A percentile compares a stretch with the other conserved stretches of the same genome.
These are phyloP conservation scores for Carabus problematicus DNA, from an alignment of 2,888 invertebrate species.

Conservation along the genomic window DNA sequence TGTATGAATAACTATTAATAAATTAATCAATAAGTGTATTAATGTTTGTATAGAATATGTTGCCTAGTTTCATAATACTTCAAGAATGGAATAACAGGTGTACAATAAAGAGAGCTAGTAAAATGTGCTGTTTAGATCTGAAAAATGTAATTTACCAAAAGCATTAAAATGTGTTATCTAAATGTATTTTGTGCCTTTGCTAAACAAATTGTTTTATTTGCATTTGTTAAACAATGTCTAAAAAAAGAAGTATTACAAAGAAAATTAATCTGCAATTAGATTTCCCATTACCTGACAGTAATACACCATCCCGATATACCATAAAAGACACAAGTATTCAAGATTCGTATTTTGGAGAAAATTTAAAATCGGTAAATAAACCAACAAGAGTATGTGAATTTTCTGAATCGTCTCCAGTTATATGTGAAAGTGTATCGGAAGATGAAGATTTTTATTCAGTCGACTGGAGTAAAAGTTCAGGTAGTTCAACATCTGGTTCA, in stretches of 20 bases:
- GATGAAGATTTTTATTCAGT: slow-evolving; percentile 20
- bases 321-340: slow-evolving; percentile 21
- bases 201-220: slow-evolving; percentile 39
- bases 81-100: too few relatives aligned
- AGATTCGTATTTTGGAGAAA: slow-evolving; percentile 33
- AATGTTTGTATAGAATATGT: too few relatives aligned
- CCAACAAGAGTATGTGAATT: not conserved
- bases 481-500: slow-evolving; percentile 62
- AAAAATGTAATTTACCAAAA: not conserved
- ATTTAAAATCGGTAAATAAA: slow-evolving; percentile 1
- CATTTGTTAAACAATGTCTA: slow-evolving; percentile 37
- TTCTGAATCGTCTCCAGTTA: slow-evolving; percentile 9
- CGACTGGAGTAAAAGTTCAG: slow-evolving; percentile 47
- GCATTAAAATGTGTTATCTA: slow-evolving; percentile 33
- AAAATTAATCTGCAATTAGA: slow-evolving; percentile 28
- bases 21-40: too few relatives aligned
- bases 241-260: slow-evolving; percentile 35
- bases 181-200: slow-evolving; percentile 23
- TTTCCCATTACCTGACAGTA: slow-evolving; percentile 31
- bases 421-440: slow-evolving; percentile 12
- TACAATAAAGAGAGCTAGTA: too few relatives aligned
- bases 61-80: too few relatives aligned
- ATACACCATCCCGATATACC: slow-evolving; percentile 14
- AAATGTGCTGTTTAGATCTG: not conserved
- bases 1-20: too few relatives aligned